phyloP scores from a whole-genome alignment of 1,140 invertebrate species.

The Atta colombica region DNA sequence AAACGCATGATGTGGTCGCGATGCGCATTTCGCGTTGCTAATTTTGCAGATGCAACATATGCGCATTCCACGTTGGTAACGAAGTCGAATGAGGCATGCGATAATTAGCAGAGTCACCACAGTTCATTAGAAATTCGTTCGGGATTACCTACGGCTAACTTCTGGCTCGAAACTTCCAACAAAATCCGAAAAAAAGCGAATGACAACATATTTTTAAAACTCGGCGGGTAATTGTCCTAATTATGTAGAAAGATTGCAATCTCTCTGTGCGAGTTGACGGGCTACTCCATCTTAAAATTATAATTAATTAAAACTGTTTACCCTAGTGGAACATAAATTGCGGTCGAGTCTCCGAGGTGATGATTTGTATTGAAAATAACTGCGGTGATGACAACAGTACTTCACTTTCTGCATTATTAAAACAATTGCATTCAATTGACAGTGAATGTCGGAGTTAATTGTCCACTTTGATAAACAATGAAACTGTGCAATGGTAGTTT shows the following conservation, averaged over 20 bases:
- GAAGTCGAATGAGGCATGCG: background rate
- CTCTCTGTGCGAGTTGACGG: background rate
- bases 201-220: conserved; percentile 28
- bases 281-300: conserved; percentile 27
- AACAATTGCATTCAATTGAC: conserved; percentile 13
- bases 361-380: background rate
- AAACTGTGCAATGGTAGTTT: background rate
- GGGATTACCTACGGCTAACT: conserved; percentile 54
- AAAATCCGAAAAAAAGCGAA: background rate
- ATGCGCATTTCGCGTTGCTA: conserved; percentile 23
- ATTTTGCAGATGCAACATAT: conserved; percentile 27
- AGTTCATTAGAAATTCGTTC: conserved; percentile 65
- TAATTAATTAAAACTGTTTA: conserved; percentile 48
- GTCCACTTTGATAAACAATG: conserved; percentile 27
- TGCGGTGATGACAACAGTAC: background rate
- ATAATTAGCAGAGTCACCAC: conserved; percentile 46
- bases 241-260: conserved; percentile 36
- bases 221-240: conserved; percentile 34
- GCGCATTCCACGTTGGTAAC: background rate
- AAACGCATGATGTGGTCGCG: conserved; percentile 4
- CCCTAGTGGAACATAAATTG: background rate
- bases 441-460: conserved; percentile 26
- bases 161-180: conserved; percentile 8
- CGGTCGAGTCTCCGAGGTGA: background rate
- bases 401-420: background rate